A percentile compares a stretch with the other conserved stretches of the same genome.
These are phyloP conservation scores for Drosophila stalkeri DNA, from an alignment of 2,888 invertebrate species.

Conservation along the genomic window DNA sequence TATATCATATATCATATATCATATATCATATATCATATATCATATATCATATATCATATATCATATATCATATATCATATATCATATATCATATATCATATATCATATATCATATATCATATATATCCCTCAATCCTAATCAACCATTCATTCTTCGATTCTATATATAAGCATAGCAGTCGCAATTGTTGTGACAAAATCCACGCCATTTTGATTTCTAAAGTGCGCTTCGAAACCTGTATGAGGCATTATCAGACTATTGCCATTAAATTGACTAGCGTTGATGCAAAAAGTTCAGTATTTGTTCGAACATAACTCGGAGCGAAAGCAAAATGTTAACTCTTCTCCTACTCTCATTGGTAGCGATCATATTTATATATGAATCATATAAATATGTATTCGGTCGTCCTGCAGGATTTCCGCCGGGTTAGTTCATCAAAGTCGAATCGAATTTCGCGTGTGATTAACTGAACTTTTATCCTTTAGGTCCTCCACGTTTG, in stretches of 20 bases:
- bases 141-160: neutral
- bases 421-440: slow-evolving; percentile 86
- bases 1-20: no score
- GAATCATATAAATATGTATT: slow-evolving; percentile 84
- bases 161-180: neutral
- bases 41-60: no score
- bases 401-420: slow-evolving; percentile 86
- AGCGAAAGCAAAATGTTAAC: slow-evolving; percentile 75
- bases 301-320: slow-evolving; percentile 18
- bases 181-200: slow-evolving; percentile 13
- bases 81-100: no score
- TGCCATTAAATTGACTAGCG: slow-evolving; percentile 11
- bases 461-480: slow-evolving; percentile 6
- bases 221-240: neutral
- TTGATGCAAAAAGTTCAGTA: slow-evolving; percentile 37
- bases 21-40: no score
- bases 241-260: slow-evolving; percentile 12
- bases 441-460: neutral
- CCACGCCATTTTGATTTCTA: slow-evolving; percentile 1
- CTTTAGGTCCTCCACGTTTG: slow-evolving; percentile 87
- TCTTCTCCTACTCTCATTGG: slow-evolving; percentile 80
- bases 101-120: no score
- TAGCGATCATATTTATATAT: slow-evolving; percentile 84
- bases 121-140: neutral
- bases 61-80: no score